Conservation (phyloP, 2,797 vertebrate species). For the Odontamblyopus rebecca region DNA sequence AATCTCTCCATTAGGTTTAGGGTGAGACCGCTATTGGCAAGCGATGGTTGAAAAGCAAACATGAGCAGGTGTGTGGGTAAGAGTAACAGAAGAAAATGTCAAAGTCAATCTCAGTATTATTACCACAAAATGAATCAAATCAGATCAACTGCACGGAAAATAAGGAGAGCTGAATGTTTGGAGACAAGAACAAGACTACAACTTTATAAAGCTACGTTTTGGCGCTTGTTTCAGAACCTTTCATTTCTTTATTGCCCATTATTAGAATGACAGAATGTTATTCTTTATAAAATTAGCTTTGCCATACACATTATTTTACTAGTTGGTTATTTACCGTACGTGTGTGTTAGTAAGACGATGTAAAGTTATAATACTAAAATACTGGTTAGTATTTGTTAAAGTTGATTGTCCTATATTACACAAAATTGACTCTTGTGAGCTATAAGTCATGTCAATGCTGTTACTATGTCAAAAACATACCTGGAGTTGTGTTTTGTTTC, state of each 20-base stretch:
- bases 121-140: conserved; percentile 7
- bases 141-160: conserved; percentile 9
- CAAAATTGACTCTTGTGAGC: no score
- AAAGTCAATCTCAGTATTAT: conserved; percentile 7
- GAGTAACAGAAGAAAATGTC: conserved; percentile 17
- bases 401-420: no score
- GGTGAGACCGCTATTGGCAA: conserved; percentile 15
- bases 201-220: neutral
- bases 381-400: no score
- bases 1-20: conserved; percentile 36
- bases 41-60: conserved; percentile 15
- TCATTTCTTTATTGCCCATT: neutral
- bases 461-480: no score
- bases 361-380: neutral
- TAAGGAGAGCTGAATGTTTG: neutral
- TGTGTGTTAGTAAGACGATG: neutral
- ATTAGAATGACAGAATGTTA: neutral
- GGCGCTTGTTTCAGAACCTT: neutral
- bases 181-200: conserved; percentile 11
- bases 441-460: no score
- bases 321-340: neutral
- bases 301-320: neutral
- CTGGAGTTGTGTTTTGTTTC: no score
- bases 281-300: neutral
- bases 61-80: conserved; percentile 25